These are phyloP conservation scores for Tethya wilhelma DNA, from an alignment of 37 sponge, comb jelly and placozoan species.

Conservation along the genomic window DNA sequence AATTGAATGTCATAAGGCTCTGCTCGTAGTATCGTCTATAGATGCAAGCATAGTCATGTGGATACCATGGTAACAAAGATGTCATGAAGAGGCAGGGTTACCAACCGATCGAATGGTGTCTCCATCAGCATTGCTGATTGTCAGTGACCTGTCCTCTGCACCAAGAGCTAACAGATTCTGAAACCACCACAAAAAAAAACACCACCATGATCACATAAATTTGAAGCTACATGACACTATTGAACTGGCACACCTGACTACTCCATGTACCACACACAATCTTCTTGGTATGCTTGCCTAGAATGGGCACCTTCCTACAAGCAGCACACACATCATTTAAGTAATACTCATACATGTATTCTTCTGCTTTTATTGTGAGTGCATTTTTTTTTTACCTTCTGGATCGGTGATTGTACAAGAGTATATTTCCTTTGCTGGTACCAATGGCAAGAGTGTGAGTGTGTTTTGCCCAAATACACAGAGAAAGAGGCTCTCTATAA, in stretches of 20 bases:
- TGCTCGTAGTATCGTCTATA: constrained; percentile 56
- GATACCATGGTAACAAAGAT: not conserved
- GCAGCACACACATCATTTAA: not conserved
- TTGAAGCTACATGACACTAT: not conserved
- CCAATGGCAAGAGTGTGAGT: constrained; percentile 83
- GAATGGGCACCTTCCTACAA: constrained; percentile 80
- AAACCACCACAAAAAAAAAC: not conserved
- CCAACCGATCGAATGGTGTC: constrained; percentile 68
- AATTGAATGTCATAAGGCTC: constrained; percentile 78
- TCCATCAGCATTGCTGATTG: constrained; percentile 88
- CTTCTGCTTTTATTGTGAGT: not conserved
- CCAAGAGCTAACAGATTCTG: constrained; percentile 95
- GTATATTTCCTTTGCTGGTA: constrained; percentile 92
- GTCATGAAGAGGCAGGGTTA: not conserved
- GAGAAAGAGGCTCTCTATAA: constrained; percentile 69
- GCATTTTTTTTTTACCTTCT: constrained; percentile 22
- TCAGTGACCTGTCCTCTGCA: constrained; percentile 84
- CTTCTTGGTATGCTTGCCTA: constrained; percentile 96
- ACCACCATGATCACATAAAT: not conserved
- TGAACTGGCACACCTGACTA: constrained; percentile 45
- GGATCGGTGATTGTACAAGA: constrained; percentile 93
- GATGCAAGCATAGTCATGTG: not conserved
- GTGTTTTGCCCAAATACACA: constrained; percentile 80
- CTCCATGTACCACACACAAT: constrained; percentile 95
- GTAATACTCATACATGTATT: not conserved